Conservation (phyloP, 2,888 invertebrate genomes). For the Diaprepes abbreviatus region DNA sequence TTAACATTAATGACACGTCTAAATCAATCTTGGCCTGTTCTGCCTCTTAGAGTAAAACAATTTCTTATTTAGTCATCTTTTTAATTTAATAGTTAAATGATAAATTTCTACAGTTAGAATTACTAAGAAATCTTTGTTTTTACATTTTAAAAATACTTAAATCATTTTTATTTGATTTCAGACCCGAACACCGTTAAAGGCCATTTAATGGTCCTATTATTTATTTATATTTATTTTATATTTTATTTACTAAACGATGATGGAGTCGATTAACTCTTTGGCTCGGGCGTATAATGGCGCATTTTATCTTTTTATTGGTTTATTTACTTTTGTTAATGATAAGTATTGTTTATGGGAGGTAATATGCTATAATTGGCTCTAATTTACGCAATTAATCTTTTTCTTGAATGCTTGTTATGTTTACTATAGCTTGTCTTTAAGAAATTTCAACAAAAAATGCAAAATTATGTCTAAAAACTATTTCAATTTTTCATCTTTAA, state of each 20-base stretch:
- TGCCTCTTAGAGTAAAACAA: too few species aligned
- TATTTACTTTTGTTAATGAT: constrained; percentile 30
- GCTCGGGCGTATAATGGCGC: constrained; percentile 21
- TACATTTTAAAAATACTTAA: not conserved
- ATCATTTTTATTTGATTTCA: not conserved
- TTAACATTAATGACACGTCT: too few species aligned
- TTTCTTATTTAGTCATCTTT: too few species aligned
- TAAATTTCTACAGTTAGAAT: too few species aligned
- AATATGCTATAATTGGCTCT: constrained; percentile 6
- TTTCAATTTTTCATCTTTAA: too few species aligned
- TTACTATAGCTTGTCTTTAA: not conserved
- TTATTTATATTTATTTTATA: constrained; percentile 33
- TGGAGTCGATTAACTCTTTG: constrained; percentile 27
- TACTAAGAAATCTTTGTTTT: not conserved
- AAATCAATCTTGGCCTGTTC: too few species aligned
- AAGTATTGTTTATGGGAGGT: constrained; percentile 18
- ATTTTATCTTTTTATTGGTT: constrained; percentile 27
- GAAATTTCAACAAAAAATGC: too few species aligned
- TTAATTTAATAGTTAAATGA: too few species aligned
- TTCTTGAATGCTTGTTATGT: not conserved
- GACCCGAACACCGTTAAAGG: constrained; percentile 19
- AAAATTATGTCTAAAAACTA: too few species aligned
- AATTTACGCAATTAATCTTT: constrained; percentile 14
- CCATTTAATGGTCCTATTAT: constrained; percentile 14
- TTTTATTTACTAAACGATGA: constrained; percentile 33